Percentiles rank a stretch among this genome's conserved stretches.
These are phyloP conservation scores for Therioaphis trifolii DNA, from an alignment of 2,888 invertebrate genomes.

Conservation along the genomic window DNA sequence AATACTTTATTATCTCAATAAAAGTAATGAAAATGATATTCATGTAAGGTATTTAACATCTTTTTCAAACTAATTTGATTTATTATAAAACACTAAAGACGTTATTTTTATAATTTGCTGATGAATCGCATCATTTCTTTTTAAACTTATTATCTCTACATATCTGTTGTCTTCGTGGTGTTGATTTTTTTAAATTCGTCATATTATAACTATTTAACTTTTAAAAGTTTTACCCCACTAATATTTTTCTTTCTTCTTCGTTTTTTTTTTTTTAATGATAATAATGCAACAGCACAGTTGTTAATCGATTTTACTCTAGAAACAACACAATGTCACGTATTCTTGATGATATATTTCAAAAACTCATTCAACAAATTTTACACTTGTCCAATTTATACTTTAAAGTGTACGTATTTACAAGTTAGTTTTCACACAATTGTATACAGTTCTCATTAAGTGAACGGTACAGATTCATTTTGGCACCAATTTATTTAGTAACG, in stretches of 20 bases:
- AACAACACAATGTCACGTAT: slow-evolving; percentile 33
- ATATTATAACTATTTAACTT: slow-evolving; percentile 2
- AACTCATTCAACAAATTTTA: slow-evolving; percentile 10
- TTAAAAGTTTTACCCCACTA: slow-evolving; percentile 25
- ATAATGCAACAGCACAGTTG: background rate
- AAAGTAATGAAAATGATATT: too few species aligned
- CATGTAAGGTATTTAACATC: too few species aligned
- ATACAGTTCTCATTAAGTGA: background rate
- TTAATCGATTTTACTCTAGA: background rate
- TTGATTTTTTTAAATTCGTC: background rate
- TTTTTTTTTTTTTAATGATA: too few species aligned
- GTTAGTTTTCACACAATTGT: background rate
- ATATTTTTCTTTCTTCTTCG: background rate
- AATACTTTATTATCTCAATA: too few species aligned
- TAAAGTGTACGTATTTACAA: slow-evolving; percentile 8
- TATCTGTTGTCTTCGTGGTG: background rate
- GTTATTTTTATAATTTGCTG: too few species aligned
- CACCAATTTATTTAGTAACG: background rate
- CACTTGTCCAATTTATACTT: slow-evolving; percentile 7
- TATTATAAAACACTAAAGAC: too few species aligned
- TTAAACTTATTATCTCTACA: background rate
- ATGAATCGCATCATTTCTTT: background rate
- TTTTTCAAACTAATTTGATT: too few species aligned
- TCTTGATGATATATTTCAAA: slow-evolving; percentile 1
- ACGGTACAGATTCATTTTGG: background rate